A percentile compares a stretch with the other conserved stretches of the same genome.
Evolutionary conservation across 2,797 vertebrate species (phyloP).

Genomic region (Acipenser transmontanus): DNA sequence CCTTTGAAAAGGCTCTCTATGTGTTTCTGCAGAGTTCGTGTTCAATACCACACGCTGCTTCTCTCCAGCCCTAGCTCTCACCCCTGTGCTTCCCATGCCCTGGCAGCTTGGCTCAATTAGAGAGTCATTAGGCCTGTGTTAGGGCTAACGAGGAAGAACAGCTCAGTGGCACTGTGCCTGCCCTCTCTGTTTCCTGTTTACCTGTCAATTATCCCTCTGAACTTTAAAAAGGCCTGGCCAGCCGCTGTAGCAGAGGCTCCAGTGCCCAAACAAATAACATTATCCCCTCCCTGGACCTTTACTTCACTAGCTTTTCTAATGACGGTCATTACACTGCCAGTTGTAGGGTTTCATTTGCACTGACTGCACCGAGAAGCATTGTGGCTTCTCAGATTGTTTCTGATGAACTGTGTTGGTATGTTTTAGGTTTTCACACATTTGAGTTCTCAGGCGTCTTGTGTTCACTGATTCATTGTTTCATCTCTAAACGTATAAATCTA

Average conservation of each 20-base stretch:
- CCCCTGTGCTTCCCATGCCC: conserved; percentile 18
- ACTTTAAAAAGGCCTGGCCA: background rate
- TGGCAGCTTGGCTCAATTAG: conserved; percentile 40
- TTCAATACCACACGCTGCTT: no score
- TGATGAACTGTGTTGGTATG: conserved; percentile 34
- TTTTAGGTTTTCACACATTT: conserved; percentile 43
- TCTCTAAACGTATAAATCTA: conserved; percentile 53
- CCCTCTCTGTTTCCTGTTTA: conserved; percentile 28
- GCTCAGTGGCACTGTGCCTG: conserved; percentile 19
- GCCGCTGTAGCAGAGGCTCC: background rate
- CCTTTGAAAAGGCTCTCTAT: no score
- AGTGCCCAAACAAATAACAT: conserved; percentile 24
- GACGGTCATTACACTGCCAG: conserved; percentile 46
- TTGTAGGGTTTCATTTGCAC: conserved; percentile 60
- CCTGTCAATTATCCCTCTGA: conserved; percentile 36
- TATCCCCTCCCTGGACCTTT: conserved; percentile 17
- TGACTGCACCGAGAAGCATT: conserved; percentile 25
- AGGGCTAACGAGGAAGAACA: conserved; percentile 41
- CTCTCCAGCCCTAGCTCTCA: background rate
- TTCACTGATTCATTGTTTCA: conserved; percentile 45
- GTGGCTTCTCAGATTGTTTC: no score
- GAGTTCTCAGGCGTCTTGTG: conserved; percentile 43
- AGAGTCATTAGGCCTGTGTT: conserved; percentile 44
- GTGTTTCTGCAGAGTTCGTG: no score
- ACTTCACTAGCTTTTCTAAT: conserved; percentile 22